Percentiles rank a stretch among this genome's conserved stretches.
phyloP scores from a whole-genome alignment of 2,888 invertebrate species.

The Shargacucullia verbasci region DNA sequence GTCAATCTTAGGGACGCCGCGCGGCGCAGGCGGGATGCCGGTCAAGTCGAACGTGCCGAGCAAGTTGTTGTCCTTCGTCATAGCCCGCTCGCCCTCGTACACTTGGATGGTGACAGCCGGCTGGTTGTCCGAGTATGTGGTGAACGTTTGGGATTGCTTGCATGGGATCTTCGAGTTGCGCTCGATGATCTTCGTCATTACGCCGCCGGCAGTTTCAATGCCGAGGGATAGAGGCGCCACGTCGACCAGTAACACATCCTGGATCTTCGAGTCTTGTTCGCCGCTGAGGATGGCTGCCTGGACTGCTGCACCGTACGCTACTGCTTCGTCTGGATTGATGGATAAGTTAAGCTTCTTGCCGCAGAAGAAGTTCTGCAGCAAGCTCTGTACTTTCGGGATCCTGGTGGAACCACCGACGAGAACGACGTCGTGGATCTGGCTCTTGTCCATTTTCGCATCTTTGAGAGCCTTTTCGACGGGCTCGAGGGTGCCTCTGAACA shows the following conservation, averaged over 20 bases:
- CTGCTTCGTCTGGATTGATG: constrained; percentile 95
- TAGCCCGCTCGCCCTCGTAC: constrained; percentile 93
- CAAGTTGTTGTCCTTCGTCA: constrained; percentile 94
- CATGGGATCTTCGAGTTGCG: constrained; percentile 93
- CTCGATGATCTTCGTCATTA: constrained; percentile 93
- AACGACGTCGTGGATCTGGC: constrained; percentile 93
- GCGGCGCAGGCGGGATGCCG: constrained; percentile 92
- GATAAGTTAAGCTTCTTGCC: constrained; percentile 92
- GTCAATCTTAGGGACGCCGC: constrained; percentile 91
- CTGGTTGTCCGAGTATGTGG: constrained; percentile 95
- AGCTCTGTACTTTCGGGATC: constrained; percentile 93
- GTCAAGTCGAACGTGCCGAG: constrained; percentile 91
- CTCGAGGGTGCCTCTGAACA: constrained; percentile 92
- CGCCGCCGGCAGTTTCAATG: constrained; percentile 94
- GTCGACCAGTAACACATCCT: constrained; percentile 90
- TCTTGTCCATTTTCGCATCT: constrained; percentile 94
- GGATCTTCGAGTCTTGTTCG: constrained; percentile 92
- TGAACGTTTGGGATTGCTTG: constrained; percentile 93
- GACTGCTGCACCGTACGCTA: constrained; percentile 93
- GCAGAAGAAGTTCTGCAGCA: constrained; percentile 93
- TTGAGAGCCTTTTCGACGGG: constrained; percentile 94
- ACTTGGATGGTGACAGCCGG: constrained; percentile 93
- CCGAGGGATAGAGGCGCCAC: constrained; percentile 91
- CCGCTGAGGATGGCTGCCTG: constrained; percentile 93
- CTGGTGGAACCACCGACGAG: constrained; percentile 95